Evolutionary conservation across 2,113 vertebrate genomes (phyloP).

Genomic region (Piprites chloris): DNA sequence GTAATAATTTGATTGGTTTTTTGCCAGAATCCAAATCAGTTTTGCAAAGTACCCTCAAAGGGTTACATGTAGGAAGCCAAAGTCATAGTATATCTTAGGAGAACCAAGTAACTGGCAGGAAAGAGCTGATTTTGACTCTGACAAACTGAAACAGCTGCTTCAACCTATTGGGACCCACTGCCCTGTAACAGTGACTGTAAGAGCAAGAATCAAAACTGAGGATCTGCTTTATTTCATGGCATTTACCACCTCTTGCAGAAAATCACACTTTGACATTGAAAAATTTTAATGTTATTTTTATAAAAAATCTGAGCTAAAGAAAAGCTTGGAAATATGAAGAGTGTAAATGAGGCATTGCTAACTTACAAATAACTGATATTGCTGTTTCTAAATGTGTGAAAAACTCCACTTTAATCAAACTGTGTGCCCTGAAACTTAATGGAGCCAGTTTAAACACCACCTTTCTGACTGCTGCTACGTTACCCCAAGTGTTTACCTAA

Average conservation of each 20-base stretch:
- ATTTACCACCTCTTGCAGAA: background rate
- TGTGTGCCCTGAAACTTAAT: slow-evolving; percentile 5
- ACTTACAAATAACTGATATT: background rate
- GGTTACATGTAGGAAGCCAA: background rate
- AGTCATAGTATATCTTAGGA: background rate
- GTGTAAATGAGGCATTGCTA: background rate
- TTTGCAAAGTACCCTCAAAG: background rate
- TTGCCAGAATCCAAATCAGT: background rate
- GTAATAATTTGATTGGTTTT: background rate
- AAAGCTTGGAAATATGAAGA: background rate
- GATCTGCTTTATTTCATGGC: background rate
- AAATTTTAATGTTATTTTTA: background rate
- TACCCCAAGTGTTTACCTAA: background rate
- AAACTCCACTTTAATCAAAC: background rate
- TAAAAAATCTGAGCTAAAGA: background rate
- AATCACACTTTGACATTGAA: background rate
- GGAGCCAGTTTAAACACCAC: background rate
- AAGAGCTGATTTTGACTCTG: background rate
- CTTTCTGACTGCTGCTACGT: background rate
- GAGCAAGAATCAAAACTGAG: background rate
- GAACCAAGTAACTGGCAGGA: background rate
- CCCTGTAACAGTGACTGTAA: background rate
- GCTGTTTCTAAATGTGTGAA: background rate
- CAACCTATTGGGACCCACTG: background rate
- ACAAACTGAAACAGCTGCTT: background rate